Evolutionary conservation across 2,888 invertebrate species (phyloP).

Genomic region (Cryptophagus acutangulus): DNA sequence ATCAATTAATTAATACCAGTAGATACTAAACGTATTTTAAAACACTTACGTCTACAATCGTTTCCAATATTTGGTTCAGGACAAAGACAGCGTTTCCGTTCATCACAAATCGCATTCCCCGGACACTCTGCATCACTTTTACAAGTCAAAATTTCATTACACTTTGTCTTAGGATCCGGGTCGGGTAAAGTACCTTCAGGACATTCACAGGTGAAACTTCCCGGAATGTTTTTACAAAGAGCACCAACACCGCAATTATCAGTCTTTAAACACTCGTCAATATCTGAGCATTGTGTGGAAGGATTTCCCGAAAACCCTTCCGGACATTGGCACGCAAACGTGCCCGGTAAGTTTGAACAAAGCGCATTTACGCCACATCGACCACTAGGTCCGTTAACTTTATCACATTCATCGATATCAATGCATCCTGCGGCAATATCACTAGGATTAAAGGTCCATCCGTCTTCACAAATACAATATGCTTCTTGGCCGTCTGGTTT

Average conservation of each 20-base stretch:
- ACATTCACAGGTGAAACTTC: slow-evolving; percentile 74
- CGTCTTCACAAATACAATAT: slow-evolving; percentile 87
- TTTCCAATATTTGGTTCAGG: slow-evolving; percentile 89
- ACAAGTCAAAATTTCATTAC: slow-evolving; percentile 78
- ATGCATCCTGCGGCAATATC: slow-evolving; percentile 87
- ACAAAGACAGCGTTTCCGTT: slow-evolving; percentile 73
- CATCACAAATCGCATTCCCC: slow-evolving; percentile 82
- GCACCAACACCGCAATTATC: slow-evolving; percentile 77
- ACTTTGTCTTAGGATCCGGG: slow-evolving; percentile 76
- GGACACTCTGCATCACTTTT: slow-evolving; percentile 73
- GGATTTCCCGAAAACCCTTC: slow-evolving; percentile 84
- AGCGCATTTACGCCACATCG: slow-evolving; percentile 79
- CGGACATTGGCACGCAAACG: slow-evolving; percentile 76
- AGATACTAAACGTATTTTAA: slow-evolving; percentile 9
- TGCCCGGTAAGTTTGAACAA: slow-evolving; percentile 76
- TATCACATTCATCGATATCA: slow-evolving; percentile 86
- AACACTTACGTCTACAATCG: slow-evolving; percentile 79
- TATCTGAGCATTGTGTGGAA: slow-evolving; percentile 71
- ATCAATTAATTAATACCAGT: slow-evolving; percentile 1
- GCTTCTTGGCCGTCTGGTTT: slow-evolving; percentile 85
- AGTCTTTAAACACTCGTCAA: slow-evolving; percentile 73
- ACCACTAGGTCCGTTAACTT: slow-evolving; percentile 69
- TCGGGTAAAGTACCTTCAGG: slow-evolving; percentile 77
- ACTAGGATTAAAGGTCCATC: slow-evolving; percentile 87
- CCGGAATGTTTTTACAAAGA: slow-evolving; percentile 71